Percentiles rank a stretch among this genome's conserved stretches.
Conservation (phyloP, 2,888 invertebrate genomes). For the Quadroppia sp. region DNA sequence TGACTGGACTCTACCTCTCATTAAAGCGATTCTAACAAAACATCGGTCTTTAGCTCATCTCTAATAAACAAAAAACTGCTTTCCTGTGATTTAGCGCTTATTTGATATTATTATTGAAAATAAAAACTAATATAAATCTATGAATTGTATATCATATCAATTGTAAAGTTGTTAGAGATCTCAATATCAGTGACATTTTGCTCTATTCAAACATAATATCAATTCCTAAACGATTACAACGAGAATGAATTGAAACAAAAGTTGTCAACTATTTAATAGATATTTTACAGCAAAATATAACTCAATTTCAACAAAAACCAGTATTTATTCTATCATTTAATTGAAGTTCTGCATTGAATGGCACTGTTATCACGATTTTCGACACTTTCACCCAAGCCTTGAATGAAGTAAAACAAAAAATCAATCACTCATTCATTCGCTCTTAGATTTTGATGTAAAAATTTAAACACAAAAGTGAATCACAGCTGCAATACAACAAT, state of each 20-base stretch:
- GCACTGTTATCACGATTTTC: conserved; percentile 20
- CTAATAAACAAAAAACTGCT: background rate
- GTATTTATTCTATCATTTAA: conserved; percentile 2
- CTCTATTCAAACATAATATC: background rate
- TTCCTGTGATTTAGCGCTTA: conserved; percentile 24
- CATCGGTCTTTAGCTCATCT: background rate
- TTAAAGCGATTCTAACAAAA: background rate
- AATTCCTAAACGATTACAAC: background rate
- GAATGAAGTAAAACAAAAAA: conserved; percentile 13
- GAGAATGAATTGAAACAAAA: background rate
- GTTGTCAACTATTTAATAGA: background rate
- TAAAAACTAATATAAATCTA: background rate
- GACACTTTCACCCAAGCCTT: conserved; percentile 12
- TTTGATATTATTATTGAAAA: background rate
- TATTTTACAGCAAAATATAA: background rate
- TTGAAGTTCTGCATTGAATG: conserved; percentile 14
- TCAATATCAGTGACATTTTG: conserved; percentile 18
- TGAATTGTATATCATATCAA: conserved; percentile 4
- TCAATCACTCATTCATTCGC: conserved; percentile 6
- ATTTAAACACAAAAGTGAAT: background rate
- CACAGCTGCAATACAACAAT: conserved; percentile 31
- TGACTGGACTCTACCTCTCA: background rate
- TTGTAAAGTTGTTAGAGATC: background rate
- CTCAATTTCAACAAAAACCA: background rate
- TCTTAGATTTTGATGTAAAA: background rate